phyloP scores from a whole-genome alignment of 2,888 invertebrate genomes.

The Drosophila yooni region DNA sequence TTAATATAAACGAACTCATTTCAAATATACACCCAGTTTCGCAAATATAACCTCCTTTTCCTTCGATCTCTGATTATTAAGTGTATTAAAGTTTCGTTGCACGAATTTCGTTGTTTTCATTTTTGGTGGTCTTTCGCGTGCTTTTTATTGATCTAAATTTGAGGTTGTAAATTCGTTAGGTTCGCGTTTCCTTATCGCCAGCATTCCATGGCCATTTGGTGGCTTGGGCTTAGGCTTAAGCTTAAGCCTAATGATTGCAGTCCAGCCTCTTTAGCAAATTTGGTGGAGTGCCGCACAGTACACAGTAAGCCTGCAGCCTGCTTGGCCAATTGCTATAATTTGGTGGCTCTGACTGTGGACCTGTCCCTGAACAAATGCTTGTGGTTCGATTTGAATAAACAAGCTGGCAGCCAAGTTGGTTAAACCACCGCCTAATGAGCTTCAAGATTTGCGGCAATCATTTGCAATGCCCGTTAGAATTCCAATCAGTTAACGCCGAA shows the following conservation, averaged over 20 bases:
- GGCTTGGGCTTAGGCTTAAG: constrained; percentile 19
- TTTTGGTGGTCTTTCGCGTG: constrained; percentile 55
- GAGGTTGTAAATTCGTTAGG: constrained; percentile 61
- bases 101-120: constrained; percentile 4
- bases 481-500: constrained; percentile 76
- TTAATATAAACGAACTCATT: not conserved
- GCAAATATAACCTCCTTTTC: not conserved
- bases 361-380: constrained; percentile 37
- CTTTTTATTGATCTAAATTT: constrained; percentile 76
- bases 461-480: constrained; percentile 64
- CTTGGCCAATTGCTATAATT: constrained; percentile 67
- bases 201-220: constrained; percentile 56
- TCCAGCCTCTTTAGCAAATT: constrained; percentile 51
- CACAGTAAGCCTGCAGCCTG: constrained; percentile 43
- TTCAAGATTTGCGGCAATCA: constrained; percentile 62
- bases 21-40: not conserved
- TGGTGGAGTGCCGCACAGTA: constrained; percentile 9
- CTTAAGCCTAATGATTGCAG: constrained; percentile 54
- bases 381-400: constrained; percentile 61
- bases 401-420: constrained; percentile 56
- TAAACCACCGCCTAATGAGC: constrained; percentile 65
- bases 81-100: constrained; percentile 1
- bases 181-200: constrained; percentile 62
- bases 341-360: constrained; percentile 30
- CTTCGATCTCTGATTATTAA: not conserved